Evolutionary conservation across 2,888 invertebrate species (phyloP), one percentile per base, ranked within the genome.

Genomic region (Gerris lacustris): DNA sequence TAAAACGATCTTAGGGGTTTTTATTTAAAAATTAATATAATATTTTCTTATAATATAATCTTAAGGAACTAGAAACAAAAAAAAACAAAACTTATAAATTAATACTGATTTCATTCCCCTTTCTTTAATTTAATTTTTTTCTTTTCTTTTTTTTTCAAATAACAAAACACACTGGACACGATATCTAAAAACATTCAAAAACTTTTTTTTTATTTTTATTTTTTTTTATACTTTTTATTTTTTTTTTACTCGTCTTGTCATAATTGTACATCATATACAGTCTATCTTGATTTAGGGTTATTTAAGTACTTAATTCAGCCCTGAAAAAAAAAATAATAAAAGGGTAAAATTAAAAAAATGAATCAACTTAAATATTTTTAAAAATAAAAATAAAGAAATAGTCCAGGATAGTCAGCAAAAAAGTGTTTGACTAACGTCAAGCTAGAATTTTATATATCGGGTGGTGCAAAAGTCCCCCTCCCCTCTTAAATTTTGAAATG

Each of bases 261-360:
- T 11, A 55, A 55, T 55, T 55, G 55, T 55, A 55, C 55, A 55
- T 11, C 55, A 55, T 55, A 55, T 55, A 55, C 55, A 55, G 55
- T 55, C 55, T 55, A 55, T 55, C 31, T 55, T 15, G 55, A 55
- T 55, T 55, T 11, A 55, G 15, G 11, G 55, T 55, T 55, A 55
- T 55, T 55, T 55, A 55, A 55, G 55, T 55, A 55, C 55, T 55
- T 55, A 55, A 55, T 55, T 55, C 55, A 55, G 55, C 55, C 55
- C 55, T 55, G 55, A 55, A 55, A 55, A 55, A 55, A 55, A 11
- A 55, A 55, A 55, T n/a, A 55, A 4, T 2, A 11, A 55, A 55
- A 55, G 15, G 15, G 9, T 55, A 55, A 55, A 11, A 55, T 11
- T 55, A 55, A 55, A 55, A 31, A 2, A 31, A 31, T 31, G 4